A percentile compares a stretch with the other conserved stretches of the same genome.
phyloP scores from a whole-genome alignment of 2,113 vertebrate genomes.

The Brachyhypopomus occidentalis region DNA sequence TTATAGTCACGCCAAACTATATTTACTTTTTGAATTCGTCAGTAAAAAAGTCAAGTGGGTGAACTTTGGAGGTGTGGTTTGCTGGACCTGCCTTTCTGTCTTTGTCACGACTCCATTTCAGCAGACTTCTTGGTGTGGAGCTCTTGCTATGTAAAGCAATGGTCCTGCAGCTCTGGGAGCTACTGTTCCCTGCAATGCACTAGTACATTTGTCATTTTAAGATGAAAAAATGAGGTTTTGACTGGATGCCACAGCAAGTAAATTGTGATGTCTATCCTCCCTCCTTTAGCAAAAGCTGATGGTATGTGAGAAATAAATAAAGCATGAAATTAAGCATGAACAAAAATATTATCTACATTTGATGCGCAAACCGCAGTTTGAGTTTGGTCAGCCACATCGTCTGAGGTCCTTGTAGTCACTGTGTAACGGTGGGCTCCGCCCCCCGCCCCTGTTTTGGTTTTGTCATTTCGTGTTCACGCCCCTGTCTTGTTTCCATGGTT shows the following conservation, averaged over 20 bases:
- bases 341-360: constrained; percentile 29
- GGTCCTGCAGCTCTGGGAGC: not conserved
- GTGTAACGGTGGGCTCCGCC: too few relatives aligned
- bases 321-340: constrained; percentile 54
- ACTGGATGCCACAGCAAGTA: constrained; percentile 51
- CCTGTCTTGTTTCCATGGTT: too few relatives aligned
- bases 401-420: constrained; percentile 10
- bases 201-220: constrained; percentile 22
- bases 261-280: constrained; percentile 40
- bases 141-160: constrained; percentile 1
- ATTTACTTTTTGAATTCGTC: not conserved
- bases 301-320: constrained; percentile 23
- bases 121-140: not conserved
- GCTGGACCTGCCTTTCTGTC: not conserved
- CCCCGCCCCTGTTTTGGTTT: too few relatives aligned
- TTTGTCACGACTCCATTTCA: not conserved
- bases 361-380: not conserved
- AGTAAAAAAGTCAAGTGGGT: not conserved
- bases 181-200: not conserved
- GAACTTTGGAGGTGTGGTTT: not conserved
- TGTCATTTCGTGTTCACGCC: too few relatives aligned
- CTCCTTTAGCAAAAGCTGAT: constrained; percentile 42
- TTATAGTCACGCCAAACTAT: not conserved
- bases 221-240: constrained; percentile 46
- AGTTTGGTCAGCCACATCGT: constrained; percentile 14